Percentiles rank a stretch among this genome's conserved stretches.
Evolutionary conservation across 1,140 invertebrate species (phyloP).

Genomic region (Leptinotarsa undecemlineata): DNA sequence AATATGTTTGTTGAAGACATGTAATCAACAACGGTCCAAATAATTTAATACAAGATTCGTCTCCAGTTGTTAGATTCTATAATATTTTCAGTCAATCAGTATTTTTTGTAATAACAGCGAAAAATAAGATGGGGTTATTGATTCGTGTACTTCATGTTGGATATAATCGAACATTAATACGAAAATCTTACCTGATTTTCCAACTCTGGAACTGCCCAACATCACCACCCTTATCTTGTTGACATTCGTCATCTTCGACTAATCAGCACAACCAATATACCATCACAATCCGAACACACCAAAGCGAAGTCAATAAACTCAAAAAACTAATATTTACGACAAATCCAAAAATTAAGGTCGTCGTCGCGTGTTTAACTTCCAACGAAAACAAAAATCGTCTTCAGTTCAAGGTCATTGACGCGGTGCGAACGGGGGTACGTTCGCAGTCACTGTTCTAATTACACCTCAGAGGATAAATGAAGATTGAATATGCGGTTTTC

Average conservation of each 20-base stretch:
- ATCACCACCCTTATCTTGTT: conserved; percentile 73
- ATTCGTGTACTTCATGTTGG: no score
- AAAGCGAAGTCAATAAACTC: neutral
- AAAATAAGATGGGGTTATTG: no score
- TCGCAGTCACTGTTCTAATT: conserved; percentile 8
- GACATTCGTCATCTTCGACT: conserved; percentile 61
- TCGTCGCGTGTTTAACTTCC: neutral
- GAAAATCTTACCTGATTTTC: conserved; percentile 66
- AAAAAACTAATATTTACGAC: neutral
- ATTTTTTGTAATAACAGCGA: no score
- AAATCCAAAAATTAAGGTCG: conserved; percentile 9
- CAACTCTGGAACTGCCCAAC: conserved; percentile 68
- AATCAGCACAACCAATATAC: neutral
- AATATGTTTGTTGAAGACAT: no score
- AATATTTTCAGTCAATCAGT: no score
- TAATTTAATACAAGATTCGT: no score
- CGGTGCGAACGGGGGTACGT: conserved; percentile 4
- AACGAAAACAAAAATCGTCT: conserved; percentile 1
- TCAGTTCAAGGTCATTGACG: conserved; percentile 20
- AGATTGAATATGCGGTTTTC: conserved; percentile 16
- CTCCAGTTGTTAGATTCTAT: no score
- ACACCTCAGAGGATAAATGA: neutral
- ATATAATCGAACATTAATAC: neutral
- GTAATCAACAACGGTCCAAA: no score
- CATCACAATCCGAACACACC: neutral